Evolutionary conservation across 2,113 vertebrate species (phyloP).

Genomic region (Cettia cetti): DNA sequence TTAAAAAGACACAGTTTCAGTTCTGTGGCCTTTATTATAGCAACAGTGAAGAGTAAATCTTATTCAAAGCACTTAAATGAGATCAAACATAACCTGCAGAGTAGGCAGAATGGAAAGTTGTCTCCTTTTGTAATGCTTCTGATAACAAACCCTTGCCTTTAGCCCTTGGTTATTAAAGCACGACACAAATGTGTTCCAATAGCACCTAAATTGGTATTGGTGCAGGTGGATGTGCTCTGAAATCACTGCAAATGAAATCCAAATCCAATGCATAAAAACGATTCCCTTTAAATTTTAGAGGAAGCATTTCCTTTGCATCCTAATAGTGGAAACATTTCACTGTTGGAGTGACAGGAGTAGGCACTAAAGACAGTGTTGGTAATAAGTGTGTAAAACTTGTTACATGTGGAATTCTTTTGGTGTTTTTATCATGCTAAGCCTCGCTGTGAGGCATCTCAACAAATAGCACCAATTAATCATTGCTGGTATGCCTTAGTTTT

Average conservation of each 20-base stretch:
- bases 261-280: background rate
- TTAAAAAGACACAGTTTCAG: constrained; percentile 33
- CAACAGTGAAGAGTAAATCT: constrained; percentile 64
- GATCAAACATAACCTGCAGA: constrained; percentile 54
- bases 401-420: background rate
- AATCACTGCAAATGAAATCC: background rate
- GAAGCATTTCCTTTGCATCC: background rate
- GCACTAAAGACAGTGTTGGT: background rate
- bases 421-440: background rate
- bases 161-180: background rate
- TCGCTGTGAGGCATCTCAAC: background rate
- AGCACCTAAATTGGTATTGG: background rate
- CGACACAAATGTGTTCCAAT: background rate
- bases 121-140: background rate
- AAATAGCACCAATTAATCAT: constrained; percentile 38
- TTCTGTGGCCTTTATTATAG: constrained; percentile 53
- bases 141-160: background rate
- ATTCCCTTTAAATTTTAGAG: background rate
- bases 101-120: background rate
- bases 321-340: background rate
- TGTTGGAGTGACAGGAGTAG: background rate
- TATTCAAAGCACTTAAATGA: constrained; percentile 63
- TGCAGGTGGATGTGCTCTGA: background rate
- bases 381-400: background rate
- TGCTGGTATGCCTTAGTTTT: constrained; percentile 15